Conservation (phyloP, 2,888 invertebrate species). For the Mythimna ferrago region DNA sequence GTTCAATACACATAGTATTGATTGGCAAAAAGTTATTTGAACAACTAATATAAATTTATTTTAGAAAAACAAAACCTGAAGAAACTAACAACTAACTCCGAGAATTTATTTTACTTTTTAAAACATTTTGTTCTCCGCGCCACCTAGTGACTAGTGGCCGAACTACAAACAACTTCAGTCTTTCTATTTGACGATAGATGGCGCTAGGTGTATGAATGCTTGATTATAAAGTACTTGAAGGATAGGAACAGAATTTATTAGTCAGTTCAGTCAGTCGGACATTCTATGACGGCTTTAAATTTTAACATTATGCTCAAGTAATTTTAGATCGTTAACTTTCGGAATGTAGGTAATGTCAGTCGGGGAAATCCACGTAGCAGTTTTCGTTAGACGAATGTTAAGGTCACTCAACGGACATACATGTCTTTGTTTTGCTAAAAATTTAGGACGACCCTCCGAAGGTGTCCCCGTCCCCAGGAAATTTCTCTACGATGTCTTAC, state of each 20-base stretch:
- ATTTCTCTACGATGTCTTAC: background rate
- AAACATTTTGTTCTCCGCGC: constrained; percentile 13
- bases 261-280: too few species aligned
- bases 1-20: too few species aligned
- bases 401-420: background rate
- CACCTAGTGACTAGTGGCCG: constrained; percentile 60
- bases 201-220: constrained; percentile 18
- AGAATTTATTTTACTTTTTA: background rate
- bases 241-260: too few species aligned
- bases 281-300: too few species aligned
- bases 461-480: background rate
- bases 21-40: background rate
- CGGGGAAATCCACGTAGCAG: background rate
- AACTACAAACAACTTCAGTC: constrained; percentile 45
- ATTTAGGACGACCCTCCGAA: too few species aligned
- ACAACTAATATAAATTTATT: background rate
- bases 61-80: background rate
- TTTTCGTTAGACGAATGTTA: background rate
- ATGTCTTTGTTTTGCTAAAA: too few species aligned
- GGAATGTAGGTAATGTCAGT: background rate
- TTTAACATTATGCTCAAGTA: too few species aligned
- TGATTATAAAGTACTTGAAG: background rate
- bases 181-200: constrained; percentile 44
- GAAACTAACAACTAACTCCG: background rate
- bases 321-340: too few species aligned